A percentile compares a stretch with the other conserved stretches of the same genome.
Evolutionary conservation across 2,888 invertebrate species (phyloP).

Genomic region (Platycheirus albimanus): DNA sequence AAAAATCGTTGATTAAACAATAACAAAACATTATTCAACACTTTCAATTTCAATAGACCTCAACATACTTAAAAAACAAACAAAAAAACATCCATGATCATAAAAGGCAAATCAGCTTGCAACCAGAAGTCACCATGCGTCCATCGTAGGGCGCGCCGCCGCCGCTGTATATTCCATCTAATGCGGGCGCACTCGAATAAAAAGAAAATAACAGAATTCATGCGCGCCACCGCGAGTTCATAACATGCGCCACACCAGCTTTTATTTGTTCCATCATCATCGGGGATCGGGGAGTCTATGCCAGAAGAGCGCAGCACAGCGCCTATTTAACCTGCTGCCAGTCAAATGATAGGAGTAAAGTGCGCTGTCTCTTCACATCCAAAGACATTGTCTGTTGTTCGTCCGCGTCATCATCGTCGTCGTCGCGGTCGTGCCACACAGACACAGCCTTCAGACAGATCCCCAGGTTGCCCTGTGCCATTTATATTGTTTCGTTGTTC

Average conservation of each 20-base stretch:
- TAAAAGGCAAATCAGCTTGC: constrained; percentile 53
- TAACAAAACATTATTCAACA: constrained; percentile 14
- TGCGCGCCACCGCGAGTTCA: constrained; percentile 39
- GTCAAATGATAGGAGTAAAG: constrained; percentile 25
- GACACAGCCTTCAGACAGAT: constrained; percentile 65
- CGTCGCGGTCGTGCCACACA: constrained; percentile 62
- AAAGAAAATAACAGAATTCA: constrained; percentile 14
- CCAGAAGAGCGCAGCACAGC: constrained; percentile 57
- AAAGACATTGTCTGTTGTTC: constrained; percentile 66
- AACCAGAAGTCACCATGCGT: constrained; percentile 53
- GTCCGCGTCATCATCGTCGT: too few relatives aligned
- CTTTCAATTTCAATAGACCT: constrained; percentile 55
- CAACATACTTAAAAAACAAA: neutral
- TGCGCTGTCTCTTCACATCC: constrained; percentile 57
- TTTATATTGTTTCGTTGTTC: constrained; percentile 57
- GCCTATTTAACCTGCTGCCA: constrained; percentile 67
- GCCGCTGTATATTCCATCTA: constrained; percentile 46
- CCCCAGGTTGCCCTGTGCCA: constrained; percentile 61
- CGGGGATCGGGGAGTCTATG: constrained; percentile 46
- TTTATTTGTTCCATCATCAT: constrained; percentile 53
- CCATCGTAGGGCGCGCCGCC: neutral
- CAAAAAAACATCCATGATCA: constrained; percentile 17
- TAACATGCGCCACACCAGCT: constrained; percentile 59
- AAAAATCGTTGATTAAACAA: too few relatives aligned
- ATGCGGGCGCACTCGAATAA: constrained; percentile 65